These are phyloP conservation scores for Mystacides longicornis DNA, from an alignment of 2,888 invertebrate species.

Conservation along the genomic window DNA sequence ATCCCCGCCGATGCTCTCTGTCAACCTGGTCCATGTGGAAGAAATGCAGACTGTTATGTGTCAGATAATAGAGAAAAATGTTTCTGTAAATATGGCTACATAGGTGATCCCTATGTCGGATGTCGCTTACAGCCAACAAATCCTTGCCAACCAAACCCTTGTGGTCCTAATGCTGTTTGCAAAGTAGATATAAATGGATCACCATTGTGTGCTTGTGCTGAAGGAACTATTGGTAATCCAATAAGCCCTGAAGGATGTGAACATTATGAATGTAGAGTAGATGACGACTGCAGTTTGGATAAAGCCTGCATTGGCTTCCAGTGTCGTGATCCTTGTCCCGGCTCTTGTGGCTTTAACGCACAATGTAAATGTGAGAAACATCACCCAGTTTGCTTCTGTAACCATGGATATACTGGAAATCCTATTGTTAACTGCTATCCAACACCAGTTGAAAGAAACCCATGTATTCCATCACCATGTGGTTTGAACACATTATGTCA, in stretches of 20 bases:
- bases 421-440: slow-evolving; percentile 67
- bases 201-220: slow-evolving; percentile 64
- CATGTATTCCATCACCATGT: slow-evolving; percentile 69
- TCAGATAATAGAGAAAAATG: slow-evolving; percentile 76
- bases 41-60: slow-evolving; percentile 78
- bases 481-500: slow-evolving; percentile 74
- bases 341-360: slow-evolving; percentile 70
- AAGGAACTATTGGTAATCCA: slow-evolving; percentile 71
- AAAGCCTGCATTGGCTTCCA: slow-evolving; percentile 73
- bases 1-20: slow-evolving; percentile 58
- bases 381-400: slow-evolving; percentile 72
- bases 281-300: slow-evolving; percentile 66
- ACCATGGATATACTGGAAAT: slow-evolving; percentile 65
- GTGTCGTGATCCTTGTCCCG: slow-evolving; percentile 76
- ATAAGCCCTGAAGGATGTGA: slow-evolving; percentile 63
- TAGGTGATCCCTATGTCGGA: slow-evolving; percentile 74
- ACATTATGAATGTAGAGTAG: slow-evolving; percentile 72
- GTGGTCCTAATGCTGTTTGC: slow-evolving; percentile 72
- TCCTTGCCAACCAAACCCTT: slow-evolving; percentile 73
- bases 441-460: slow-evolving; percentile 51
- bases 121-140: slow-evolving; percentile 61
- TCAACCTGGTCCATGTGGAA: slow-evolving; percentile 75
- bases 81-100: slow-evolving; percentile 67
- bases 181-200: slow-evolving; percentile 59
- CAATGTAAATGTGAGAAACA: slow-evolving; percentile 69